phyloP scores from a whole-genome alignment of 2,888 invertebrate genomes.

The Pediacus dermestoides region DNA sequence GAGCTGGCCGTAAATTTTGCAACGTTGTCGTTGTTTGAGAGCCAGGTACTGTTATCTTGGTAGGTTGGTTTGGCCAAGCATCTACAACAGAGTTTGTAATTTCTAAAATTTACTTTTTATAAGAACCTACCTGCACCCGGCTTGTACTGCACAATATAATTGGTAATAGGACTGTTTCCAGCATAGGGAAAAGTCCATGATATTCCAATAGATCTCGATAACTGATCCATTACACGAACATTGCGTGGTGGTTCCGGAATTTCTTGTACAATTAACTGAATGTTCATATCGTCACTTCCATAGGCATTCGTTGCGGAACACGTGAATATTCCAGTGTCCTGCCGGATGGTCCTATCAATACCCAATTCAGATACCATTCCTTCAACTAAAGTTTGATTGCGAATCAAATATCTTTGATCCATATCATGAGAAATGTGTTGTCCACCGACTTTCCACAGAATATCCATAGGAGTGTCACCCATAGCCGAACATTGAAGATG shows the following conservation, averaged over 20 bases:
- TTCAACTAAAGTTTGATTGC: slow-evolving; percentile 73
- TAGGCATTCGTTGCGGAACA: slow-evolving; percentile 87
- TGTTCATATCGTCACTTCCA: slow-evolving; percentile 86
- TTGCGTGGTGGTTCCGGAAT: slow-evolving; percentile 87
- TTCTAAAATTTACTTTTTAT: background rate
- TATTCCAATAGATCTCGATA: slow-evolving; percentile 78
- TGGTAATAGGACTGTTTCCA: slow-evolving; percentile 83
- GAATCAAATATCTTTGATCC: slow-evolving; percentile 70
- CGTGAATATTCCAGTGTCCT: slow-evolving; percentile 84
- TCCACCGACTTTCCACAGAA: slow-evolving; percentile 77
- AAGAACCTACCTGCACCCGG: slow-evolving; percentile 65
- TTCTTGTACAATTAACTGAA: slow-evolving; percentile 87
- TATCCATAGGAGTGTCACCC: slow-evolving; percentile 84
- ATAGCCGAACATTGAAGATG: slow-evolving; percentile 82
- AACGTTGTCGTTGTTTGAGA: slow-evolving; percentile 78
- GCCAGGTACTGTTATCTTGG: slow-evolving; percentile 77
- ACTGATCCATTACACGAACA: slow-evolving; percentile 78
- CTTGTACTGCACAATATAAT: slow-evolving; percentile 87
- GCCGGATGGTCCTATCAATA: slow-evolving; percentile 78
- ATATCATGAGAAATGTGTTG: slow-evolving; percentile 70
- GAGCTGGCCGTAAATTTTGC: slow-evolving; percentile 78
- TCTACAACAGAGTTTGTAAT: slow-evolving; percentile 61
- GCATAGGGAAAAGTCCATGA: slow-evolving; percentile 89
- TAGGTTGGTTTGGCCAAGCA: slow-evolving; percentile 77
- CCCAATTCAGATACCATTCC: slow-evolving; percentile 82